Conservation (phyloP, 92 coral and sea anemone genomes). For the Porites cylindrica region DNA sequence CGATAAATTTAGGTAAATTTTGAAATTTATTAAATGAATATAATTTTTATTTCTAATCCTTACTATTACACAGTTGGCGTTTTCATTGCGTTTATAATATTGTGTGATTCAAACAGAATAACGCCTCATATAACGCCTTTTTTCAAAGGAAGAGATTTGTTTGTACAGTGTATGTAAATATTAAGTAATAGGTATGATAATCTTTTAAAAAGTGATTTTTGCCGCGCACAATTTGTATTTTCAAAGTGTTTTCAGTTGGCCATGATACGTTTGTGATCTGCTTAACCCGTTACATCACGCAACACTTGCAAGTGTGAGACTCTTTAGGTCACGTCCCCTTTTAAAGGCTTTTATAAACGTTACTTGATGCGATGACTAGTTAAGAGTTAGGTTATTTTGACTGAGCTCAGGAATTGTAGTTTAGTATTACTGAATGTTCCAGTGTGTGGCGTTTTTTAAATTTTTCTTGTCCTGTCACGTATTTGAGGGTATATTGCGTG, state of each 20-base stretch:
- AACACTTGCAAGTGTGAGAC: neutral
- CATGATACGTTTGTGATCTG: neutral
- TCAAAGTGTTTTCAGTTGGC: neutral
- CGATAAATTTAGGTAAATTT: slow-evolving; percentile 18
- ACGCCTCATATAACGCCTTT: neutral
- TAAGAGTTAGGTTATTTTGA: no score
- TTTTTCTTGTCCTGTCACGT: no score
- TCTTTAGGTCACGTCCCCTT: neutral
- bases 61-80: neutral
- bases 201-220: neutral
- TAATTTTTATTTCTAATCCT: slow-evolving; percentile 1
- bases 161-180: slow-evolving; percentile 22
- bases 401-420: no score
- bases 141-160: neutral
- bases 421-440: no score
- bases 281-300: neutral
- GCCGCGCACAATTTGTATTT: neutral
- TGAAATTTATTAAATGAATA: neutral
- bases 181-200: neutral
- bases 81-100: neutral
- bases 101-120: neutral
- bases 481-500: no score
- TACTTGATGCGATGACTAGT: no score
- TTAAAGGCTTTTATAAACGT: neutral
- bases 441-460: no score